Evolutionary conservation across 2,797 vertebrate species (phyloP).

Genomic region (Allobates femoralis): DNA sequence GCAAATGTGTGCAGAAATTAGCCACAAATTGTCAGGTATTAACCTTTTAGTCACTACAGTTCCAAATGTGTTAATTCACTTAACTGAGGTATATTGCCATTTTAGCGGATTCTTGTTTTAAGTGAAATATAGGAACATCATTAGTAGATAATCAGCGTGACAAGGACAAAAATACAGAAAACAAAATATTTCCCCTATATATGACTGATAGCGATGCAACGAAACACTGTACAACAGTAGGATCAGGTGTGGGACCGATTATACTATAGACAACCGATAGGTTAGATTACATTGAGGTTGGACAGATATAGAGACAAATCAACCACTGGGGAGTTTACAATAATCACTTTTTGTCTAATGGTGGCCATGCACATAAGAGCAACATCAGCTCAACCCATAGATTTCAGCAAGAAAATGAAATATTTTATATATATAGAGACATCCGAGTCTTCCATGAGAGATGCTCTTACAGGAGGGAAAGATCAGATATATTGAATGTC

Average conservation of each 20-base stretch:
- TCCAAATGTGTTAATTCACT: conserved; percentile 1
- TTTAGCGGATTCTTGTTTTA: not conserved
- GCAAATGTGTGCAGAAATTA: conserved; percentile 61
- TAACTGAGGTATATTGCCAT: not conserved
- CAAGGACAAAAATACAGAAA: not conserved
- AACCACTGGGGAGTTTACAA: not conserved
- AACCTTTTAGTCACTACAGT: conserved; percentile 46
- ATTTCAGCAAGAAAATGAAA: too few species aligned
- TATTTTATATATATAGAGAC: too few species aligned
- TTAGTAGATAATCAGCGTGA: conserved; percentile 10
- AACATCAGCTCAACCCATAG: too few species aligned
- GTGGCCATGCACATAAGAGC: too few species aligned
- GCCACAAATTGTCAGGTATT: conserved; percentile 59
- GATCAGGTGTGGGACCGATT: not conserved
- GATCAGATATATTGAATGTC: too few species aligned
- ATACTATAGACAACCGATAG: not conserved
- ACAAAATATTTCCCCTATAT: not conserved
- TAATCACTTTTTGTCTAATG: not conserved
- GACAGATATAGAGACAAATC: not conserved
- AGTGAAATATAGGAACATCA: not conserved
- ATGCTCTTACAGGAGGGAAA: too few species aligned
- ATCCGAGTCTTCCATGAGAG: too few species aligned
- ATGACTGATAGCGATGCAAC: too few species aligned
- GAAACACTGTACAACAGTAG: not conserved
- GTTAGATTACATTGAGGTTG: not conserved